phyloP scores from a whole-genome alignment of 2,888 invertebrate species.

The Chymomyza caudatula region DNA sequence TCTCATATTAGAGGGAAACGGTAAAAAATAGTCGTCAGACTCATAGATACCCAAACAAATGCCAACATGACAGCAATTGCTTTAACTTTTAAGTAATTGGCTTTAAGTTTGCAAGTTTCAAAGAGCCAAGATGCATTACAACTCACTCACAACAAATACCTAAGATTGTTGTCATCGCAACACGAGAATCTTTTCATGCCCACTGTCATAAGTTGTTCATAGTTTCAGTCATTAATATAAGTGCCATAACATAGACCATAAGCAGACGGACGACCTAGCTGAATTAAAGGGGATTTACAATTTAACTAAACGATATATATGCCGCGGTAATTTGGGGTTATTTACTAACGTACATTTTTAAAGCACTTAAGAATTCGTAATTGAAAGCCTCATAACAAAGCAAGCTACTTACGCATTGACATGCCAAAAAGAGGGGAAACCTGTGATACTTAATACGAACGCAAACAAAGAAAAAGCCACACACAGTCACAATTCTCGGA shows the following conservation, averaged over 20 bases:
- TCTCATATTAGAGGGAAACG: too few relatives aligned
- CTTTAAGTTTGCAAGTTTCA: not conserved
- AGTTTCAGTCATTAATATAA: not conserved
- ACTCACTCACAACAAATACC: not conserved
- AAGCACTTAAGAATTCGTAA: not conserved
- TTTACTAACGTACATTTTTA: not conserved
- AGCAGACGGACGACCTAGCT: not conserved
- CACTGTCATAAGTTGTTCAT: not conserved
- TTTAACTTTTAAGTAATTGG: too few relatives aligned
- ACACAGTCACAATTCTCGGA: not conserved
- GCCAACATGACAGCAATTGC: too few relatives aligned
- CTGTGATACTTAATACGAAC: conserved; percentile 22
- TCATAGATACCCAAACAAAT: too few relatives aligned
- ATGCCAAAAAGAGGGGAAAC: not conserved
- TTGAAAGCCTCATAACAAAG: not conserved
- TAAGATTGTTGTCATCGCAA: not conserved
- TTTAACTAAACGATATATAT: not conserved
- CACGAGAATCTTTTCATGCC: not conserved
- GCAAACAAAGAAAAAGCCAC: conserved; percentile 16
- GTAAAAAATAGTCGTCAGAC: too few relatives aligned
- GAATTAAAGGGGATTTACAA: not conserved
- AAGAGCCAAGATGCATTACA: not conserved
- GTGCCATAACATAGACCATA: not conserved
- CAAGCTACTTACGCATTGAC: not conserved
- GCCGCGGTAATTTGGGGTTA: not conserved